Percentiles rank a stretch among this genome's conserved stretches.
phyloP scores from a whole-genome alignment of 2,888 invertebrate species.

The Argyra leucocephala region DNA sequence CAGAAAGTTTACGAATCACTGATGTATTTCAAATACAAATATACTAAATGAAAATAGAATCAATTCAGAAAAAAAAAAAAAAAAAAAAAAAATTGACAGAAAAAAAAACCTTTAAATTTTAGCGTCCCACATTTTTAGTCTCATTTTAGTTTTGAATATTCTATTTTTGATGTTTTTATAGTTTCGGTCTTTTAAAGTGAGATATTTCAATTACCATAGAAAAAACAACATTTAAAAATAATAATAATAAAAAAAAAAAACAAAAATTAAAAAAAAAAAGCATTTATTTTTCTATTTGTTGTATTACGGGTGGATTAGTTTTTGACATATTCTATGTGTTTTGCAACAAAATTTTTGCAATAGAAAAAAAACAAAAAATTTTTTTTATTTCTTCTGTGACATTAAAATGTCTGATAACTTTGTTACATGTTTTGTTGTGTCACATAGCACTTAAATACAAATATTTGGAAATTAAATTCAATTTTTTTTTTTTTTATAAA shows the following conservation, averaged over 20 bases:
- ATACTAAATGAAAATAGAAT: too few relatives aligned
- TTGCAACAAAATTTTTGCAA: not conserved
- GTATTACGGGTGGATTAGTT: not conserved
- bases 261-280: too few relatives aligned
- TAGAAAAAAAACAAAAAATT: not conserved
- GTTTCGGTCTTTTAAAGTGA: not conserved
- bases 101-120: not conserved
- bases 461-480: too few relatives aligned
- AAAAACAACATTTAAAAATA: too few relatives aligned
- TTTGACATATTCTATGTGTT: not conserved
- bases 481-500: too few relatives aligned
- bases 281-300: too few relatives aligned
- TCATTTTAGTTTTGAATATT: not conserved
- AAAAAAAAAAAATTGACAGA: not conserved
- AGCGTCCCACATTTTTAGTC: not conserved
- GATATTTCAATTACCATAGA: too few relatives aligned
- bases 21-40: too few relatives aligned
- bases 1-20: too few relatives aligned
- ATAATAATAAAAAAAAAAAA: too few relatives aligned
- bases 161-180: not conserved
- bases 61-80: too few relatives aligned
- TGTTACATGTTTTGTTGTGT: not conserved
- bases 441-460: too few relatives aligned
- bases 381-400: not conserved
- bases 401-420: not conserved